Evolutionary conservation across 2,797 vertebrate species (phyloP).

Genomic region (Dendrocincla fuliginosa): DNA sequence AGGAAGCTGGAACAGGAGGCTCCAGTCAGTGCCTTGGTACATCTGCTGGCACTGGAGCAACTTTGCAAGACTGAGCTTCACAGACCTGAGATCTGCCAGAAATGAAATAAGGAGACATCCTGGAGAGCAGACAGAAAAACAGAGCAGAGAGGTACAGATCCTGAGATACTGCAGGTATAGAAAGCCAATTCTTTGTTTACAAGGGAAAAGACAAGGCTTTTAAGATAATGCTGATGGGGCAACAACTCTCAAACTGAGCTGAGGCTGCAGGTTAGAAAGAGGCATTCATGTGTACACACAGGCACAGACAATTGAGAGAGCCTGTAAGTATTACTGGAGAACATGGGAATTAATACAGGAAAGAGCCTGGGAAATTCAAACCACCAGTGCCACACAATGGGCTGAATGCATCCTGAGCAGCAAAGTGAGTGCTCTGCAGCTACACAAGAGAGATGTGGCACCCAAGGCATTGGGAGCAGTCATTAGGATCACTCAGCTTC

Average conservation of each 20-base stretch:
- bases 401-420: neutral
- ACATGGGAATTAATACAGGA: neutral
- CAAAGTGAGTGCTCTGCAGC: neutral
- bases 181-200: neutral
- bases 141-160: neutral
- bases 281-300: neutral
- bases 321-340: neutral
- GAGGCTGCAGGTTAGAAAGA: neutral
- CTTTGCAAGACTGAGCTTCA: neutral
- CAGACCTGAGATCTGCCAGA: neutral
- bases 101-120: neutral
- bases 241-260: neutral
- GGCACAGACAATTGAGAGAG: neutral
- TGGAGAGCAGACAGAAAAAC: neutral
- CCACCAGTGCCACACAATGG: neutral
- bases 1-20: neutral
- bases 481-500: neutral
- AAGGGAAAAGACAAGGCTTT: neutral
- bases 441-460: fast-evolving
- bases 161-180: neutral
- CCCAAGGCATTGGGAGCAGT: neutral
- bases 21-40: neutral
- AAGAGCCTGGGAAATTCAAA: neutral
- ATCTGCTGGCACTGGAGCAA: neutral
- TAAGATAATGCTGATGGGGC: neutral